Evolutionary conservation across 2,888 invertebrate species (phyloP).

Genomic region (Quadroppia sp.): DNA sequence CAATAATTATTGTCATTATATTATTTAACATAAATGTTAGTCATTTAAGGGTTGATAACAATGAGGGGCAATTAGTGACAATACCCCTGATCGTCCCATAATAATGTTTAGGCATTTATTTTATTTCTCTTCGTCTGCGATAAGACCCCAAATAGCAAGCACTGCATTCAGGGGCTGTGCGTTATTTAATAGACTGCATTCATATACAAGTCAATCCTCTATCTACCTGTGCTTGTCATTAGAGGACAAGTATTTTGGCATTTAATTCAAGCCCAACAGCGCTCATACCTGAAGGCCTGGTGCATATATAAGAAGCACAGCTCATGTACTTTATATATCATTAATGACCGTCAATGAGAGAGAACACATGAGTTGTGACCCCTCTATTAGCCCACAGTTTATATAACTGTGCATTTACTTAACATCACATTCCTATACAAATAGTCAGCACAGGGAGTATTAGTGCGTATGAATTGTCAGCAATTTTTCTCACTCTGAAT

Average conservation of each 20-base stretch:
- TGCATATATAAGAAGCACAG: background rate
- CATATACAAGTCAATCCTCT: background rate
- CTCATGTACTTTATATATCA: background rate
- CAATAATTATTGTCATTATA: no score
- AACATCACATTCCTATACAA: background rate
- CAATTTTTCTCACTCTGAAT: no score
- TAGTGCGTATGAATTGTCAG: no score
- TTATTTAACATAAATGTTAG: no score
- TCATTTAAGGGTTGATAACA: no score
- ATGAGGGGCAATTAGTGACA: no score
- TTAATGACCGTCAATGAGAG: constrained; percentile 2
- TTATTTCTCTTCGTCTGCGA: no score
- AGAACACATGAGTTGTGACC: background rate
- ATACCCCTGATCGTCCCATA: no score
- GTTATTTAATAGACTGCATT: background rate
- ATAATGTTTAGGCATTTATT: no score
- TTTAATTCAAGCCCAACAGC: no score
- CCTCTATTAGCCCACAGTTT: background rate
- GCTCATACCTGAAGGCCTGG: background rate
- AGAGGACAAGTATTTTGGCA: constrained; percentile 21
- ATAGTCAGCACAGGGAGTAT: background rate
- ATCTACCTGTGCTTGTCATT: background rate
- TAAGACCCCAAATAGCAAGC: no score
- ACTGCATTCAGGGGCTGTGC: background rate
- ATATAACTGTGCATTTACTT: background rate